Base-by-base conservation (phyloP, 1,140 invertebrate species). In the Macrocentrus cingulum region DNA sequence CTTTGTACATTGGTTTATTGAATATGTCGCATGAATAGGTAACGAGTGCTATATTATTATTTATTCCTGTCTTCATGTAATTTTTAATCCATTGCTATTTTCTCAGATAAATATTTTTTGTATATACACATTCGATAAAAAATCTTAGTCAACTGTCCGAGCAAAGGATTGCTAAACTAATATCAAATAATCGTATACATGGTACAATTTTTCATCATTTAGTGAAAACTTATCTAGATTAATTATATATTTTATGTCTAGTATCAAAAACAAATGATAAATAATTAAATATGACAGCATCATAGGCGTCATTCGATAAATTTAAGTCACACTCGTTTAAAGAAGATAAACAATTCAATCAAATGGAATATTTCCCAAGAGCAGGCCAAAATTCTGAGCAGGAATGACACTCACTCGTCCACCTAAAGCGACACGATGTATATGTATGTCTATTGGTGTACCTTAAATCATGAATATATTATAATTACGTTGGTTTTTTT, bases 1-100 rank as follows among this genome's bases (percentile, higher is more conserved):
- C 54, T 72, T 67, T 69, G 62, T 75, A 74, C 61, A 74, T 66
- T 72, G 63, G 56, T 64, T 74, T n/a, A 74, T 66, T 60, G 56
- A 66, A 65, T 54, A 50, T 66, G 61, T 63, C 52, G 59, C 57
- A 54, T 60, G 16, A 61, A 55, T 42, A 67, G 65, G 63, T 69
- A 74, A 72, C 59, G 61, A 70, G 60, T 68, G 36, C 36, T 5
- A 39, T 15, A 4, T 23, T 9, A 25, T 15, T 48, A n/a, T 18
- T n/a, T 48, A 25, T 48, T 11, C 13, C 29, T 48, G 13, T 48
- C 13, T 48, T 25, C 8, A 44, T 44, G n/a, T 18, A 6, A 2
- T 20, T 29, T 9, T 29, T 5, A 29, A 5, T 29, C 25, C 9
- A 5, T 39, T 15, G 36, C 15, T 39, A n/a, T 8, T 15, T 39